Conservation (phyloP, 2,797 vertebrate genomes). For the Calcarius lapponicus region DNA sequence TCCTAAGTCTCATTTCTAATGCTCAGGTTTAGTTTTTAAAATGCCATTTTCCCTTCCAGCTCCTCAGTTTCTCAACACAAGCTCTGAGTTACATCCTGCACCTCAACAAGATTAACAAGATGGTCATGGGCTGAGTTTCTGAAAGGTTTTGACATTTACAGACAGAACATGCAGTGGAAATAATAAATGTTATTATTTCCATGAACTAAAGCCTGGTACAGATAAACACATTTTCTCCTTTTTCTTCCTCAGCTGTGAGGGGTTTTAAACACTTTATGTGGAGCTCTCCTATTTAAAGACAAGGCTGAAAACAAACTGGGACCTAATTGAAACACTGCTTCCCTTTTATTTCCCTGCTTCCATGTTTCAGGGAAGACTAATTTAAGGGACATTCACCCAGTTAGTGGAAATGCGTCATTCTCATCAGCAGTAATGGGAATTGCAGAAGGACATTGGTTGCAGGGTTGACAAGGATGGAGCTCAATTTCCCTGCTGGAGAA, state of each 20-base stretch:
- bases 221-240: not conserved
- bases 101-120: not conserved
- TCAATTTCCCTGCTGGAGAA: not conserved
- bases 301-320: not conserved
- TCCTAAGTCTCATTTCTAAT: not conserved
- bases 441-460: not conserved
- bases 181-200: not conserved
- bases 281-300: not conserved
- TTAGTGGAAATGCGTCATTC: conserved; percentile 26
- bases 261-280: not conserved
- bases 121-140: not conserved
- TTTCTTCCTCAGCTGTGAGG: not conserved
- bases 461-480: not conserved
- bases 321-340: not conserved
- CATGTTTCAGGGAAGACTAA: not conserved
- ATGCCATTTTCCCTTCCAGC: not conserved
- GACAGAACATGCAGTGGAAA: not conserved
- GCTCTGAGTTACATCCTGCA: not conserved
- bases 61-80: not conserved
- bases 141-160: not conserved
- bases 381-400: not conserved
- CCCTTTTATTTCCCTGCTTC: not conserved
- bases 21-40: not conserved
- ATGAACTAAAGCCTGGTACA: not conserved
- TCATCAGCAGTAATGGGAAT: conserved; percentile 13